Base-by-base conservation (phyloP, 2,888 invertebrate genomes). In the Diaperis boleti region DNA sequence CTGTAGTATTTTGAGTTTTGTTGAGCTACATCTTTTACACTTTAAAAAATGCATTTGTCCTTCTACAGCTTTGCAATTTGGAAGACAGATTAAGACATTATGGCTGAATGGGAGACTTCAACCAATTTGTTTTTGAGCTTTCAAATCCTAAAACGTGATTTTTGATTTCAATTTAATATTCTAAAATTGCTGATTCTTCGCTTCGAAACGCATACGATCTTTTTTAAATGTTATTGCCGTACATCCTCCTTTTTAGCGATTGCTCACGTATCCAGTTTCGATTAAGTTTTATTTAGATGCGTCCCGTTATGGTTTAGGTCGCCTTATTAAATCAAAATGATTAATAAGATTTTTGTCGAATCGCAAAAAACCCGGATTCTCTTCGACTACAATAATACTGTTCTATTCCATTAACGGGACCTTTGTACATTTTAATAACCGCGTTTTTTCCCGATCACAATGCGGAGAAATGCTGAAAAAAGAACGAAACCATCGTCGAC, bases 291-390 rank as follows among this genome's bases (percentile, higher is more conserved):
- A 54, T 54, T 54, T 42, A 54, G 54, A 41, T 29, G 41, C 31
- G 41, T 39, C 13, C 54, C 54, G 54, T 54, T 54, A 54, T 29
- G 29, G 29, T 22, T 50, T 50, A 50, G 35, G 37, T 50, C 50
- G 37, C 29, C 50, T 50, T 50, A 50, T 54, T 54, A 41, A 54
- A 54, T 41, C 54, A 20, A 20, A 52, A 52, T 41, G 22, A 52
- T 52, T 52, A 41, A 54, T 41, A 54, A 39, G 39, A 54, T 54
- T 54, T 54, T 54, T 54, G 54, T 42, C 41, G 54, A 41, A 42
- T 10, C 13, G 17, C 15, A 54, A 54, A 54, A 54, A 54, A 54
- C 7, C 26, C 6, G 15, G 33, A 49, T 14, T n/a, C 31, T 49
- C 26, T 17, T 5, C 17, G 5, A 42, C 13, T 1, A 47, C 47